phyloP scores from a whole-genome alignment of 1,140 invertebrate species.

The Drosophila jambulina region DNA sequence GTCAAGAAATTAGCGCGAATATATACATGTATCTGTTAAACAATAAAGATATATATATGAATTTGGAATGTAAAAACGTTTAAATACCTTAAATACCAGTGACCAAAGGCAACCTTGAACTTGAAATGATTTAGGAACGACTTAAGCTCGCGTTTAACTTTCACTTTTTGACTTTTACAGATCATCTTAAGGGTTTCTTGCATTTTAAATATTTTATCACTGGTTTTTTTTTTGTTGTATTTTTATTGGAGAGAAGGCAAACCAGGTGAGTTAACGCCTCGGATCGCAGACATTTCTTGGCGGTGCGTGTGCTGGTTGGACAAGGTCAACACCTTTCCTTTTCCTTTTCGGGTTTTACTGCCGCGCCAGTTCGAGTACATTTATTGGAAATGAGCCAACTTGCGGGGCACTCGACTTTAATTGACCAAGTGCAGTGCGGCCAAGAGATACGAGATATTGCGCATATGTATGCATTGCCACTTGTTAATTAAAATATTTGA shows the following conservation, averaged over 20 bases:
- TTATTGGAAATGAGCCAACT: slow-evolving; percentile 37
- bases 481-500: slow-evolving; percentile 79
- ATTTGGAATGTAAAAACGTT: slow-evolving; percentile 20
- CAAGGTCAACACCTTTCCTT: slow-evolving; percentile 84
- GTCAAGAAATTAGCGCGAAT: slow-evolving; percentile 54
- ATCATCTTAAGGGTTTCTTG: slow-evolving; percentile 65
- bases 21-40: slow-evolving; percentile 4
- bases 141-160: slow-evolving; percentile 34
- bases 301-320: slow-evolving; percentile 58
- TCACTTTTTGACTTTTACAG: slow-evolving; percentile 55
- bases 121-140: slow-evolving; percentile 55
- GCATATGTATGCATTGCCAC: slow-evolving; percentile 62
- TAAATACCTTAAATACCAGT: slow-evolving; percentile 73
- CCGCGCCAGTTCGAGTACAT: slow-evolving; percentile 18
- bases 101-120: slow-evolving; percentile 69
- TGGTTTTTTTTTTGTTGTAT: neutral
- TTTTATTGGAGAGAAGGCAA: slow-evolving; percentile 49
- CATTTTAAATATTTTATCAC: slow-evolving; percentile 32
- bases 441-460: slow-evolving; percentile 55
- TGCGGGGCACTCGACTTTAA: slow-evolving; percentile 50
- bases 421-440: slow-evolving; percentile 62
- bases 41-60: slow-evolving; percentile 18
- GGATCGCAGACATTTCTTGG: slow-evolving; percentile 51
- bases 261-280: slow-evolving; percentile 53
- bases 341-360: slow-evolving; percentile 49